These are phyloP conservation scores for Drosophila albomicans DNA, from an alignment of 1,140 invertebrate species.

Conservation along the genomic window DNA sequence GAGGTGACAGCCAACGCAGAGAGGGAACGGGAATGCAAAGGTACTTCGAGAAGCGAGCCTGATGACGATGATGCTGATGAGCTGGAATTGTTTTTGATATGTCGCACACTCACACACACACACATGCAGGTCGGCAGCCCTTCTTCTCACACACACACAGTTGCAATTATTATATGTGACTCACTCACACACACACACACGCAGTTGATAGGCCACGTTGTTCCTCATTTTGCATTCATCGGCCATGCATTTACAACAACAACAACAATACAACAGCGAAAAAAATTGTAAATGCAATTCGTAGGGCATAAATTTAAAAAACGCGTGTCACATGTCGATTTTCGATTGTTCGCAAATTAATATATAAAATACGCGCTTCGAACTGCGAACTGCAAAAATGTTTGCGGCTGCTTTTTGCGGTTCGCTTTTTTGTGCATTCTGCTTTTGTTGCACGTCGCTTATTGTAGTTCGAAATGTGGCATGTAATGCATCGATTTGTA, in stretches of 20 bases:
- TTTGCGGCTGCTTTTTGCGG: slow-evolving; percentile 47
- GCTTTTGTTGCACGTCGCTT: background rate
- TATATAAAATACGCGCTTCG: slow-evolving; percentile 71
- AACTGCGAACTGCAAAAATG: slow-evolving; percentile 32
- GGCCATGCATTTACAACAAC: slow-evolving; percentile 69
- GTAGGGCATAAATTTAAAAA: slow-evolving; percentile 83
- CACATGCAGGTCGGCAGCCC: slow-evolving; percentile 60
- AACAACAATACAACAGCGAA: slow-evolving; percentile 33
- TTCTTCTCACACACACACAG: slow-evolving; percentile 15
- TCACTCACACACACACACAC: slow-evolving; percentile 25
- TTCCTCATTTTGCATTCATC: slow-evolving; percentile 71
- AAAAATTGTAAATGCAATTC: slow-evolving; percentile 79
- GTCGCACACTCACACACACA: slow-evolving; percentile 46
- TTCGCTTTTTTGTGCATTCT: slow-evolving; percentile 11
- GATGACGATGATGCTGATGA: slow-evolving; percentile 79
- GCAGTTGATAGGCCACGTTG: slow-evolving; percentile 17
- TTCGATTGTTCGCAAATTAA: slow-evolving; percentile 84
- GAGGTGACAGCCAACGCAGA: background rate
- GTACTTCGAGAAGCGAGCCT: slow-evolving; percentile 42
- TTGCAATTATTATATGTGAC: slow-evolving; percentile 71
- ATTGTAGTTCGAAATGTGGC: slow-evolving; percentile 18
- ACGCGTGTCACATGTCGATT: slow-evolving; percentile 84
- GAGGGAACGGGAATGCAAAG: slow-evolving; percentile 4
- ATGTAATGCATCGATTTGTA: slow-evolving; percentile 21
- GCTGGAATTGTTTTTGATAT: slow-evolving; percentile 81